Evolutionary conservation across 2,888 invertebrate species (phyloP).

Genomic region (Nemurella pictetii): DNA sequence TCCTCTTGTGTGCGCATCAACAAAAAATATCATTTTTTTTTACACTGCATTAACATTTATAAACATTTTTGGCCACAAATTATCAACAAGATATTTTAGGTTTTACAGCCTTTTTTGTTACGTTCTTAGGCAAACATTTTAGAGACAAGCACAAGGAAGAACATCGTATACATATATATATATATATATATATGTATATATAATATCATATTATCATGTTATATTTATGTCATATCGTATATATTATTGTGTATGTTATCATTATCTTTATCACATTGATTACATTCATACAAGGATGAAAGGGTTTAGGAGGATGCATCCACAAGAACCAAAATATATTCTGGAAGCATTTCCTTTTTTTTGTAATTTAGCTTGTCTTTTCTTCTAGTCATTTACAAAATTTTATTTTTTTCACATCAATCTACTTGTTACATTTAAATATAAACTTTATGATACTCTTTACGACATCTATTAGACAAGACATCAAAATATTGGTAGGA

Average conservation of each 20-base stretch:
- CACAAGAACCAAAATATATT: background rate
- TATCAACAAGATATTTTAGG: background rate
- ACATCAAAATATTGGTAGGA: too few relatives aligned
- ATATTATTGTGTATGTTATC: background rate
- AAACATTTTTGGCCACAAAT: background rate
- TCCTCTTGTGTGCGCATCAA: background rate
- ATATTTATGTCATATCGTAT: too few relatives aligned
- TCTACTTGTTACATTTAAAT: too few relatives aligned
- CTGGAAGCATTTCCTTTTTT: too few relatives aligned
- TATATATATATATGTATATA: background rate
- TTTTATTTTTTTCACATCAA: too few relatives aligned
- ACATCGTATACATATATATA: background rate
- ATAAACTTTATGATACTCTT: too few relatives aligned
- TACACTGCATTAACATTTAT: background rate
- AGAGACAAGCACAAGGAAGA: background rate
- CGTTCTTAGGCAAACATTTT: constrained; percentile 1
- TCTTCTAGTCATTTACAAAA: too few relatives aligned
- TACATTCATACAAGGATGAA: background rate
- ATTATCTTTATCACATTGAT: background rate
- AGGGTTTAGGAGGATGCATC: background rate
- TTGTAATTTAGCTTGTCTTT: too few relatives aligned
- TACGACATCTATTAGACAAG: too few relatives aligned
- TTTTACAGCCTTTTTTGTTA: constrained; percentile 8
- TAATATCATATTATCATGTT: background rate
- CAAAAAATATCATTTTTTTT: background rate